Conservation (phyloP, 2,888 invertebrate genomes). For the Athrips mouffetella region DNA sequence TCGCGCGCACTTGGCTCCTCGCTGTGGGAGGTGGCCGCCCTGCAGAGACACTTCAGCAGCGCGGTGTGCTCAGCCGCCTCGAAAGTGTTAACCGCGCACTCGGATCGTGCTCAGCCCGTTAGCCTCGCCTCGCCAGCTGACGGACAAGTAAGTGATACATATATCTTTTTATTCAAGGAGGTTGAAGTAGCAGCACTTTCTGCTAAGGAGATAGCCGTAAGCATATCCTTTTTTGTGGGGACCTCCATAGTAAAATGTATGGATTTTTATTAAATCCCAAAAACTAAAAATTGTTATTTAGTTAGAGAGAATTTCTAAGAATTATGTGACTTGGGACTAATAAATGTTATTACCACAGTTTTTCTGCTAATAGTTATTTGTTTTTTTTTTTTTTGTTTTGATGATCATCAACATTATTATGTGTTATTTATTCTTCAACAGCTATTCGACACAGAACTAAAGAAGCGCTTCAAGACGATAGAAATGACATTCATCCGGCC, state of each 20-base stretch:
- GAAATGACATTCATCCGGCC: slow-evolving; percentile 87
- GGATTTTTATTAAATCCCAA: too few relatives aligned
- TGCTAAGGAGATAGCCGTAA: too few relatives aligned
- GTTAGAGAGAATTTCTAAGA: too few relatives aligned
- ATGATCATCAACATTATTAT: not conserved
- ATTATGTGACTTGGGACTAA: too few relatives aligned
- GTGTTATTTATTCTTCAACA: slow-evolving; percentile 40
- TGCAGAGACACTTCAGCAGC: slow-evolving; percentile 60
- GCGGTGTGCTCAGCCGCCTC: slow-evolving; percentile 15
- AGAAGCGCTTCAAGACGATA: slow-evolving; percentile 85
- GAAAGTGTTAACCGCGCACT: slow-evolving; percentile 18
- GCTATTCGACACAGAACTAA: slow-evolving; percentile 88
- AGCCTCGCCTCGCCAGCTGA: slow-evolving; percentile 23
- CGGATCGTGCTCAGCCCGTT: slow-evolving; percentile 21
- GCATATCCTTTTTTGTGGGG: too few relatives aligned
- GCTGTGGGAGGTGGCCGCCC: slow-evolving; percentile 93
- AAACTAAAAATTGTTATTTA: too few relatives aligned
- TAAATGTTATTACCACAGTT: too few relatives aligned
- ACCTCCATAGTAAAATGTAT: too few relatives aligned
- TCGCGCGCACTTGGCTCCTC: slow-evolving; percentile 92
- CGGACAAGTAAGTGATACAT: not conserved
- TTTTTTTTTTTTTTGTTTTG: not conserved
- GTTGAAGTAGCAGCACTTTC: too few relatives aligned
- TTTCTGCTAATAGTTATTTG: not conserved
- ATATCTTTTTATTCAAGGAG: too few relatives aligned